Evolutionary conservation across 2,797 vertebrate species (phyloP).

Genomic region (Paramormyrops hopkinsi): DNA sequence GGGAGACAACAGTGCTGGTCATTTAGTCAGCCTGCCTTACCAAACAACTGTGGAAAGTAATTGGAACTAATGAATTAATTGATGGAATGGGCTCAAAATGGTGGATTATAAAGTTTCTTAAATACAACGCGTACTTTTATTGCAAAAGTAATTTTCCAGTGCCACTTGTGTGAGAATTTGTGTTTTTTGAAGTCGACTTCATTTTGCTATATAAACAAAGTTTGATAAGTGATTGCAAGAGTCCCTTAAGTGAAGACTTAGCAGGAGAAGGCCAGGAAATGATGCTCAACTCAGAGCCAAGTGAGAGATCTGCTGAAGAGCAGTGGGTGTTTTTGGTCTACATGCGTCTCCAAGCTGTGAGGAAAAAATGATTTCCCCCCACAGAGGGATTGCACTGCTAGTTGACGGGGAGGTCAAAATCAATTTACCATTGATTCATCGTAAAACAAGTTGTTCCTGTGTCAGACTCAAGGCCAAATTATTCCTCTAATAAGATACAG

Average conservation of each 20-base stretch:
- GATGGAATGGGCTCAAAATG: not conserved
- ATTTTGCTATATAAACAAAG: not conserved
- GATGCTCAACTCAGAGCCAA: not conserved
- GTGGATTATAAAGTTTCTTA: not conserved
- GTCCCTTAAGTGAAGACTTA: not conserved
- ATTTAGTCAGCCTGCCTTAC: not conserved
- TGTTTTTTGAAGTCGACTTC: not conserved
- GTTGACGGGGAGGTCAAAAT: not conserved
- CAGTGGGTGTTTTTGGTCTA: not conserved
- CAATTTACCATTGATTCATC: not conserved
- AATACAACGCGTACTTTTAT: not conserved
- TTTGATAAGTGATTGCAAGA: not conserved
- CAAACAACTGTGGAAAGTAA: not conserved
- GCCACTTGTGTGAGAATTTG: not conserved
- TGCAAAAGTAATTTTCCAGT: not conserved
- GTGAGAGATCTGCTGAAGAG: not conserved
- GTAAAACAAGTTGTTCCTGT: not conserved
- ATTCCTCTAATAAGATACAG: constrained; percentile 22
- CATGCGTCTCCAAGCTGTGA: not conserved
- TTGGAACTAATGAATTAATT: not conserved
- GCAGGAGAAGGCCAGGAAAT: not conserved
- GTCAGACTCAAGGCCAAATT: constrained; percentile 3
- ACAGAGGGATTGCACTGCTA: not conserved
- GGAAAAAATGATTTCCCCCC: not conserved
- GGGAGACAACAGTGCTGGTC: not conserved